Evolutionary conservation across 37 sponge, comb jelly and placozoan species (phyloP).

Genomic region (Agelas oroides): DNA sequence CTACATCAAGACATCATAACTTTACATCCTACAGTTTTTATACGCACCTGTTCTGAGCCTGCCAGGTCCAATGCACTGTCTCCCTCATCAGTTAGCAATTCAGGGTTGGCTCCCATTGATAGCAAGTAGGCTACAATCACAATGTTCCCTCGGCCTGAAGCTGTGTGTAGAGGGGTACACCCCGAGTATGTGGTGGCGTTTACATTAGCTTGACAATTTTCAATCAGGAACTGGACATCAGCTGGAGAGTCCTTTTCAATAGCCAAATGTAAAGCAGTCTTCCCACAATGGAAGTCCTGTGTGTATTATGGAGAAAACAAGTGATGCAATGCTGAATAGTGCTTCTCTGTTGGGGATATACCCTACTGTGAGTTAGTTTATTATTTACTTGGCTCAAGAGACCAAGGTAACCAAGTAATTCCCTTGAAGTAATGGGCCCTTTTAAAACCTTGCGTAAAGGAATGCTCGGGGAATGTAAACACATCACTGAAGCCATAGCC

Average conservation of each 20-base stretch:
- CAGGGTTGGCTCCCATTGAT: slow-evolving; percentile 79
- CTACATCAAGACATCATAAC: neutral
- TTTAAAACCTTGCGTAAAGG: too few species aligned
- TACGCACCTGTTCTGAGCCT: slow-evolving; percentile 40
- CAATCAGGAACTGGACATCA: slow-evolving; percentile 54
- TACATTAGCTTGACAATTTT: slow-evolving; percentile 70
- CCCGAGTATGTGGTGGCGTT: slow-evolving; percentile 70
- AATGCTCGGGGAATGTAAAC: too few species aligned
- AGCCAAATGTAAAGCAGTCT: slow-evolving; percentile 76
- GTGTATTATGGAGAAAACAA: neutral
- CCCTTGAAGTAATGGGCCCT: too few species aligned
- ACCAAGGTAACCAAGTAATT: too few species aligned
- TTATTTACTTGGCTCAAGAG: too few species aligned
- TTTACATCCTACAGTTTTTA: neutral
- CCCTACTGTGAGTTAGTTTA: too few species aligned
- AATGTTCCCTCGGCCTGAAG: slow-evolving; percentile 72
- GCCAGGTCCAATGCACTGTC: slow-evolving; percentile 71
- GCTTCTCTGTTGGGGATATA: too few species aligned
- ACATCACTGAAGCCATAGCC: too few species aligned
- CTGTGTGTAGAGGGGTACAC: slow-evolving; percentile 87
- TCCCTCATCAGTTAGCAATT: slow-evolving; percentile 70
- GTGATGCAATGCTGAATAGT: neutral
- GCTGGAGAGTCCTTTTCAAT: slow-evolving; percentile 63
- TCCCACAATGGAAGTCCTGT: slow-evolving; percentile 80
- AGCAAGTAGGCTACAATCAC: slow-evolving; percentile 70